A percentile compares a stretch with the other conserved stretches of the same genome.
Evolutionary conservation across 2,888 invertebrate genomes (phyloP).

Genomic region (Hirtodrosophila confusa): DNA sequence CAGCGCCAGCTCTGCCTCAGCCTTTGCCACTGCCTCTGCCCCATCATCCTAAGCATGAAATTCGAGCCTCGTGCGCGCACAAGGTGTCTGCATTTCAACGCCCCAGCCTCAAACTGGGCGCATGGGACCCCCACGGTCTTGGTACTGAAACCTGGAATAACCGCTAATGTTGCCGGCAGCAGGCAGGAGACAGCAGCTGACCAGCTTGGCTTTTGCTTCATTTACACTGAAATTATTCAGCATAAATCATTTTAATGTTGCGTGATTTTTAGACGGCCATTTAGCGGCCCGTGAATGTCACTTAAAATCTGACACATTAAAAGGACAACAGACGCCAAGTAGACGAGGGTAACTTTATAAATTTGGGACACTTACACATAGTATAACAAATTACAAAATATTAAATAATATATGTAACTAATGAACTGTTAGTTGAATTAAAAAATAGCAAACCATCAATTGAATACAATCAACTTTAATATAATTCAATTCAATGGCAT

Average conservation of each 20-base stretch:
- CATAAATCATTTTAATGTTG: conserved; percentile 79
- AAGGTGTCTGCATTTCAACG: conserved; percentile 76
- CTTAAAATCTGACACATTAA: conserved; percentile 76
- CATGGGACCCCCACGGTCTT: conserved; percentile 19
- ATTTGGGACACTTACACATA: conserved; percentile 3
- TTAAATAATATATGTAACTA: no score
- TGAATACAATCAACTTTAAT: no score
- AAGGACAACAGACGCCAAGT: conserved; percentile 37
- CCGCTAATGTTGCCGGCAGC: conserved; percentile 53
- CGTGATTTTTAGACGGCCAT: conserved; percentile 76
- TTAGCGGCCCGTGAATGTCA: conserved; percentile 73
- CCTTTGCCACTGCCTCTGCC: conserved; percentile 4
- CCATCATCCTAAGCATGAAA: conserved; percentile 57
- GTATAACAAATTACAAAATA: no score
- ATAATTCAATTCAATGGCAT: no score
- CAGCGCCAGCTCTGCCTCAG: neutral
- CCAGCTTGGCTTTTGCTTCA: conserved; percentile 68
- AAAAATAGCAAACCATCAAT: neutral
- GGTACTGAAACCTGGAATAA: conserved; percentile 46
- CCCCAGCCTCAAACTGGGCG: conserved; percentile 42
- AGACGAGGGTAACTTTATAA: conserved; percentile 42
- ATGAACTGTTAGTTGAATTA: neutral
- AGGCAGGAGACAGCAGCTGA: conserved; percentile 26
- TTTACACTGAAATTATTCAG: conserved; percentile 75
- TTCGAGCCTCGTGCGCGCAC: conserved; percentile 73